Percentiles rank a stretch among this genome's conserved stretches.
These are phyloP conservation scores for Lithosia quadra DNA, from an alignment of 2,888 invertebrate genomes.

Conservation along the genomic window DNA sequence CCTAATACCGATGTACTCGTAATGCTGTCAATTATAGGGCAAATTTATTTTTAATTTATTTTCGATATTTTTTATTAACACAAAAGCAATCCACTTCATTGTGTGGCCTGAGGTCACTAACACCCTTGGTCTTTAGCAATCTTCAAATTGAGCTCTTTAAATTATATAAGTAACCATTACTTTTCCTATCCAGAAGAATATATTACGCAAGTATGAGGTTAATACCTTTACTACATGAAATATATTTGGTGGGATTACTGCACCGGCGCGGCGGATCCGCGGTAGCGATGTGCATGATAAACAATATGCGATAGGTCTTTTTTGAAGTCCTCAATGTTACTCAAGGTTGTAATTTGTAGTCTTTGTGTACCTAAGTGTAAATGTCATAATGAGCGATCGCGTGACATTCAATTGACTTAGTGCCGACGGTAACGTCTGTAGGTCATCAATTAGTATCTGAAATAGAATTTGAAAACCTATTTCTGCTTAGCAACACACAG, in stretches of 20 bases:
- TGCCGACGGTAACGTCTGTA: not conserved
- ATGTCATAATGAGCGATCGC: not conserved
- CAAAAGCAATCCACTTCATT: too few relatives aligned
- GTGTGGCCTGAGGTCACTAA: too few relatives aligned
- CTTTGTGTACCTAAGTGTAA: not conserved
- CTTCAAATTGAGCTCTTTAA: too few relatives aligned
- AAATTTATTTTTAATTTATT: too few relatives aligned
- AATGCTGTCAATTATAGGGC: not conserved
- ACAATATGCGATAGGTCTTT: not conserved
- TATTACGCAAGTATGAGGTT: too few relatives aligned
- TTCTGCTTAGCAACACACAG: not conserved
- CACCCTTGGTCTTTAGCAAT: too few relatives aligned
- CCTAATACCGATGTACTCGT: not conserved
- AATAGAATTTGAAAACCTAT: not conserved
- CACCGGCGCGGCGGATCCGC: not conserved
- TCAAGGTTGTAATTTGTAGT: not conserved
- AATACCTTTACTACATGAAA: not conserved
- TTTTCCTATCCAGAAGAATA: too few relatives aligned
- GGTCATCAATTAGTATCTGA: not conserved
- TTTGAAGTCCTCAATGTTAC: not conserved
- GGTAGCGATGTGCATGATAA: not conserved
- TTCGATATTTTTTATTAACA: too few relatives aligned
- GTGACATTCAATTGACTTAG: conserved; percentile 2
- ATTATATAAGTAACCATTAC: too few relatives aligned
- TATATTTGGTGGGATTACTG: not conserved